Evolutionary conservation across 2,888 invertebrate species (phyloP).

Genomic region (Nyleta sp.): DNA sequence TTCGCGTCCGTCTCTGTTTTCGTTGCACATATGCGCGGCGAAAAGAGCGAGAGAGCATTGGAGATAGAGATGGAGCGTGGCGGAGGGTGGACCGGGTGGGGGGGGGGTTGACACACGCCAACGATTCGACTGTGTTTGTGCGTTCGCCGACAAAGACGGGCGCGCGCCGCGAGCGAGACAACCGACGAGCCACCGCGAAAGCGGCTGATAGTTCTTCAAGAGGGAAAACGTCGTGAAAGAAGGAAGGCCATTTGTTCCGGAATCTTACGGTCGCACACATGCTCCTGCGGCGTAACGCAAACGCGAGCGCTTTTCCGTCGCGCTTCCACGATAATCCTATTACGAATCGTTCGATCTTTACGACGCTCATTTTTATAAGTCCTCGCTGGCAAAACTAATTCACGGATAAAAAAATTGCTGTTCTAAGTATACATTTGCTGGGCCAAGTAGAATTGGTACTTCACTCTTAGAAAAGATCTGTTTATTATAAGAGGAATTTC

Average conservation of each 20-base stretch:
- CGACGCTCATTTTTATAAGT: too few relatives aligned
- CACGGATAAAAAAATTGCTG: too few relatives aligned
- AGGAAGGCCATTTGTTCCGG: conserved; percentile 55
- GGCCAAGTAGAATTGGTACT: too few relatives aligned
- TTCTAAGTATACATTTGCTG: too few relatives aligned
- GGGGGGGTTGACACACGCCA: conserved; percentile 23
- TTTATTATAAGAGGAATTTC: too few relatives aligned
- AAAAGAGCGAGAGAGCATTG: not conserved
- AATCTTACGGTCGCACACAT: conserved; percentile 48
- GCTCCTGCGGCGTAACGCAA: conserved; percentile 18
- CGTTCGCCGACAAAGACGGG: conserved; percentile 20
- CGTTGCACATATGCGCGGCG: conserved; percentile 31
- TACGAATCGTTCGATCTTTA: conserved; percentile 31
- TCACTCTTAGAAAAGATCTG: too few relatives aligned
- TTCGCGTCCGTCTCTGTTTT: conserved; percentile 21
- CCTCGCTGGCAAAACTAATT: too few relatives aligned
- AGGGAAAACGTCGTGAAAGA: conserved; percentile 46
- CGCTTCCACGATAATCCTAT: conserved; percentile 28
- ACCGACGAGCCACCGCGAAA: conserved; percentile 23
- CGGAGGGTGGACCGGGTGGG: conserved; percentile 3
- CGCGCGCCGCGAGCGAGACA: conserved; percentile 16
- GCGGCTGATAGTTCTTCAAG: conserved; percentile 38
- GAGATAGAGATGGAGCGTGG: conserved; percentile 3
- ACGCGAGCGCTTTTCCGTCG: conserved; percentile 13
- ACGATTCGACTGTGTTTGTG: not conserved